Evolutionary conservation across 2,888 invertebrate genomes (phyloP), one percentile per base, ranked within the genome.

Genomic region (Operophtera brumata): DNA sequence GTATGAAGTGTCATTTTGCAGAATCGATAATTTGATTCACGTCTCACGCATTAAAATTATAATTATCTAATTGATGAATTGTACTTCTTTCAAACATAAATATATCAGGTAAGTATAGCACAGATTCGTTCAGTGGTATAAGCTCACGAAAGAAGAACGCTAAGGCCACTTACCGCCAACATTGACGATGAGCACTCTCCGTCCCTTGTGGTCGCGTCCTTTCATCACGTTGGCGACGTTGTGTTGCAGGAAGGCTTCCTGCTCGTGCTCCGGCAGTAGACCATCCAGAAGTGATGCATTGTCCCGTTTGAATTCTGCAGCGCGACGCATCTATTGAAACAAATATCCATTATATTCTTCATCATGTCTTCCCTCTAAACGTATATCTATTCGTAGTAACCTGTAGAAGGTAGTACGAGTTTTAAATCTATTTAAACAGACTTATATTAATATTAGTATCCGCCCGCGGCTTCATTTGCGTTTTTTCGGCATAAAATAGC

Each of bases 141-240:
- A 4, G 4, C 20, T 20, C 4, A 20, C 20, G 20, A 3, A 3
- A 20, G 2, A 20, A 4, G 2, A 20, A 20, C 20, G 20, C 20
- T 20, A 7, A 36, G 13, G 7, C 13, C 9, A 75, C 80, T 86
- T 75, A 93, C 93, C 92, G 77, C 96, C 96, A 61, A 92, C 92
- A 71, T 93, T 94, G 0, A 95, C 94, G 32, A 96, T 75, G 8
- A 96, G 90, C 0, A 96, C 92, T 57, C 96, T 91, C 55, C 96
- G 91, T 14, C 95, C 94, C 72, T 93, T 92, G 66, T 95, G 93
- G 77, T 96, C 96, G 37, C 94, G 91, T 54, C 93, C 92, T 66
- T 92, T 94, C 61, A 96, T 75, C 2, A 96, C 96, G 74, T 96
- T 96, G 6, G 95, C 94, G 0, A 95, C 93, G 64, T 93, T 93